Conservation (phyloP, 2,888 invertebrate genomes). For the Diarsia mendica region DNA sequence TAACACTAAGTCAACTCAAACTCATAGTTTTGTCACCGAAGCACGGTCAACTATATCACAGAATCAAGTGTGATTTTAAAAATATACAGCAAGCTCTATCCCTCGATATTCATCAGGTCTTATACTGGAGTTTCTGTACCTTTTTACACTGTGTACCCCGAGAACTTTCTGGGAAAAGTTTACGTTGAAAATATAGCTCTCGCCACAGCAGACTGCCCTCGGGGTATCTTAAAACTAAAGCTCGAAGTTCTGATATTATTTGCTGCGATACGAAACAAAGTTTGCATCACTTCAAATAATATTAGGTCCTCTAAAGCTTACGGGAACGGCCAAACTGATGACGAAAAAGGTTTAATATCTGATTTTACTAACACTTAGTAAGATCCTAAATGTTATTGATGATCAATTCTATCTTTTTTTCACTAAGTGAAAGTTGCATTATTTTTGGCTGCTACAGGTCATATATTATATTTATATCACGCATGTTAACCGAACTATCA, state of each 20-base stretch:
- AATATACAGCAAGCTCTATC: not conserved
- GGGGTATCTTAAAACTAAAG: conserved; percentile 34
- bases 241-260: conserved; percentile 8
- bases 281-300: conserved; percentile 27
- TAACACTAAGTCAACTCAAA: too few species aligned
- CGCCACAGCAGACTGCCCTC: conserved; percentile 15
- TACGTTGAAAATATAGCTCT: conserved; percentile 30
- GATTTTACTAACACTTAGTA: not conserved
- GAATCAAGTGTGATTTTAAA: not conserved
- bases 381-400: not conserved
- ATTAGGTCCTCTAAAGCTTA: conserved; percentile 1
- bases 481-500: too few species aligned
- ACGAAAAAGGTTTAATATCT: not conserved
- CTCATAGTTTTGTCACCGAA: too few species aligned
- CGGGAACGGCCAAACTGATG: conserved; percentile 31
- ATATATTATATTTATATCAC: too few species aligned
- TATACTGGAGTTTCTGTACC: conserved; percentile 3
- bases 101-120: not conserved
- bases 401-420: too few species aligned
- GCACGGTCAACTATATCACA: not conserved
- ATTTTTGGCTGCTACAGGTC: too few species aligned
- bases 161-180: conserved; percentile 4
- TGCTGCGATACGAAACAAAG: not conserved
- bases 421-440: too few species aligned
- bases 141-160: conserved; percentile 27